These are phyloP conservation scores for Abrostola triplasia DNA, from an alignment of 2,888 invertebrate genomes.

Conservation along the genomic window DNA sequence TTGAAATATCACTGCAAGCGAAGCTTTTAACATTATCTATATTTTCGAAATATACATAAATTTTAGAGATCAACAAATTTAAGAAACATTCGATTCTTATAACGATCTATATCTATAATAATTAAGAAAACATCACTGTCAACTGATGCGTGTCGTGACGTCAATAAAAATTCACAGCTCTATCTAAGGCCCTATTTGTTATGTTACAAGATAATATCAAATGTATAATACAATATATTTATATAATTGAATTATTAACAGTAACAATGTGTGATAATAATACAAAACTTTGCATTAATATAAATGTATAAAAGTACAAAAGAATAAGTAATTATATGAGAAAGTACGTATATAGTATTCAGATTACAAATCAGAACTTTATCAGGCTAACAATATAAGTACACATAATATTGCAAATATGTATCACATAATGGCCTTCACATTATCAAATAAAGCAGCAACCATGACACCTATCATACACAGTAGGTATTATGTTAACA, in stretches of 20 bases:
- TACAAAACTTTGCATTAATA: not conserved
- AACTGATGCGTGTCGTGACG: constrained; percentile 42
- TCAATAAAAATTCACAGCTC: constrained; percentile 43
- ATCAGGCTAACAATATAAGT: not conserved
- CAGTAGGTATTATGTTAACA: constrained; percentile 17
- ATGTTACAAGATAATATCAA: not conserved
- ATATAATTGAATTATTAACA: not conserved
- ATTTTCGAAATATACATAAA: constrained; percentile 71
- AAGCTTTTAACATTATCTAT: constrained; percentile 62
- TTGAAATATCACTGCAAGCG: constrained; percentile 77
- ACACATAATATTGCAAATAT: constrained; percentile 4
- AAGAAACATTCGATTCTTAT: constrained; percentile 63
- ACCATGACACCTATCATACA: constrained; percentile 1
- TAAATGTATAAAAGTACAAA: too few species aligned
- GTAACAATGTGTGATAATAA: not conserved
- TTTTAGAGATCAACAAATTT: constrained; percentile 82
- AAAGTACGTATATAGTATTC: too few species aligned
- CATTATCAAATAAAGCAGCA: constrained; percentile 9
- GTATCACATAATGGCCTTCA: constrained; percentile 8
- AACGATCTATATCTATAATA: constrained; percentile 38
- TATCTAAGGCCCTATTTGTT: constrained; percentile 6
- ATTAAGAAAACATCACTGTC: constrained; percentile 30
- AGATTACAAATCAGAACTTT: too few species aligned
- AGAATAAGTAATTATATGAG: too few species aligned
- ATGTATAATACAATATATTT: not conserved